Base-by-base conservation (phyloP, 2,797 vertebrate species). In the Lagocephalus sceleratus region DNA sequence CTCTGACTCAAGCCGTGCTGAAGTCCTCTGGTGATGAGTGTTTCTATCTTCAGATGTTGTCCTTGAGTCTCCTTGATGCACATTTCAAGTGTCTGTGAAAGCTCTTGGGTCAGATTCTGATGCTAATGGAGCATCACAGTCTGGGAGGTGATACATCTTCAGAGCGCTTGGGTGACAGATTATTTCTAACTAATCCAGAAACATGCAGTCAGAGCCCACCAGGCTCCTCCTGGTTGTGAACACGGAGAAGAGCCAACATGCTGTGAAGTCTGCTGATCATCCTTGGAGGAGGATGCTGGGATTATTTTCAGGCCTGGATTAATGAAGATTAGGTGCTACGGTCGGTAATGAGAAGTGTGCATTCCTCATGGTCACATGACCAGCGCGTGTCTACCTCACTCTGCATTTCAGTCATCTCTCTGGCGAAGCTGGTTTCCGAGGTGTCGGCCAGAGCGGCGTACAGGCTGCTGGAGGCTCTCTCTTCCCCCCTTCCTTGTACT, bases 401-500 rank as follows among this genome's bases (percentile, higher is more conserved):
- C 75, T 54, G 64, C 54, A 80, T 20, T 40, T 73, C 67, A 0
- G 51, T 79, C 68, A 88, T 54, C 70, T 86, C 83, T 55, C 72
- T 68, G 63, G 79, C 70, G 1, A 89, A 84, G 67, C 66, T 71
- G 49, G 58, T 85, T 11, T 87, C 78, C 2, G 47, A 5, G 0
- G 87, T 87, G 52, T 85, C 61, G 0, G 86, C 26, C 21, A 90
- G 61, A 1, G 64, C 51, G 25, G 91, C 51, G 73, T 79, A 89
- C 3, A 87, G 57, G 0, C 71, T 80, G 40, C 20, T 41, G 60
- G 51, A 60, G 69, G 54, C 39, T 61, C 62, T 44, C 66, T 80
- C 67, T 51, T 87, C 10, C 56, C 47, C 0, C 21, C 48, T 14
- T 83, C 71, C 43, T 78, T 87, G 71, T 89, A 90, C 54, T 69